Evolutionary conservation across 1,140 invertebrate genomes (phyloP), one percentile per base, ranked within the genome.

Genomic region (Halyomorpha halys): DNA sequence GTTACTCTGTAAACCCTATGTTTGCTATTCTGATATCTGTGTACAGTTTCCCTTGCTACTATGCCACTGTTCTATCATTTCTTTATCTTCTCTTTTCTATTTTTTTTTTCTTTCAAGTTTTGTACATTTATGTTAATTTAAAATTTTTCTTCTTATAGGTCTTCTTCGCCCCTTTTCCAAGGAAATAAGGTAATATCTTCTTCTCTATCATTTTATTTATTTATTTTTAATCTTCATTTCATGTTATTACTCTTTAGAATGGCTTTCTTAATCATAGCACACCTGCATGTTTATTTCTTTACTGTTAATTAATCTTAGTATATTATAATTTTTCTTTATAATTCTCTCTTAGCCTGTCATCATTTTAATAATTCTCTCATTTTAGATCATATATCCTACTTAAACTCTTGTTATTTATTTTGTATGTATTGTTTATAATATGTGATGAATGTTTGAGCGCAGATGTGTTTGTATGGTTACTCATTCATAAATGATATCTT

Each of bases 161-260:
- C 53, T 56, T 56, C 53, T 25, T 56, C 53, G 53, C 53, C 53
- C 53, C 53, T 56, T 56, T 56, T 56, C 23, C 53, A 56, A 56
- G 53, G 53, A 56, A 56, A 56, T 56, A 56, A 56, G 53, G 53
- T 56, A 56, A 56, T 25, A n/a, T 56, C 53, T 56, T 56, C 53
- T 56, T 56, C 53, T 56, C 53, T 56, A 15, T 56, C 19, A 3
- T 18, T 14, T 21, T 53, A 11, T 53, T 53, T 19, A 19, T 56
- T 56, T 25, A 25, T 25, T 21, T 56, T 56, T 6, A 6, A 11
- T 21, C 11, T 49, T 11, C 3, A 11, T 49, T 49, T 18, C n/a
- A 49, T 49, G 47, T 49, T 1, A 39, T 11, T 49, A 18, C 47
- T 49, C 5, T 21, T 1, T 49, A 49, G 47, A 49, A 49, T 49